These are phyloP conservation scores for Alouatta palliata DNA, from an alignment of 2,113 vertebrate species.

Conservation along the genomic window DNA sequence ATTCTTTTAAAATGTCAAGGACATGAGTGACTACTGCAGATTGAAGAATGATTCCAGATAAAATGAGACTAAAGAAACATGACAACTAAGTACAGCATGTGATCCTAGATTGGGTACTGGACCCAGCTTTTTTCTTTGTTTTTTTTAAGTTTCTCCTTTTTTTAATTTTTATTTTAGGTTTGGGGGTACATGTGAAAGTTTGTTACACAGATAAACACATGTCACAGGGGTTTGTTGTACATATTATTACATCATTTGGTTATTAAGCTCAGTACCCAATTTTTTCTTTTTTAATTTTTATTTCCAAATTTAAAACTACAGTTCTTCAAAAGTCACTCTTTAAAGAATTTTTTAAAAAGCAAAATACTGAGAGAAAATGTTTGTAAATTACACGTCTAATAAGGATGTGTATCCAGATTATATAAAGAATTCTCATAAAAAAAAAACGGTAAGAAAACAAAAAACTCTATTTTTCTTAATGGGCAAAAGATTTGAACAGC, in stretches of 20 bases:
- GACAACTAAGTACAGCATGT: not conserved
- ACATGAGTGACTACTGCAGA: not conserved
- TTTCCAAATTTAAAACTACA: not conserved
- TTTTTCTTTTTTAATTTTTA: not conserved
- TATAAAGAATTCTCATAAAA: not conserved
- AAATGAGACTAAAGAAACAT: not conserved
- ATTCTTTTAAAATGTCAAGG: not conserved
- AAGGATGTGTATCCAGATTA: not conserved
- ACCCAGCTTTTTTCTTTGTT: not conserved
- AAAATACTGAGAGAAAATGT: constrained; percentile 2
- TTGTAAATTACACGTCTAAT: not conserved
- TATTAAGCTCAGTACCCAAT: no score
- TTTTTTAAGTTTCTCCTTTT: no score
- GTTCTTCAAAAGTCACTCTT: not conserved
- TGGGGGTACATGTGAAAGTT: no score
- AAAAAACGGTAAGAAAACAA: not conserved
- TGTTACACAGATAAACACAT: no score
- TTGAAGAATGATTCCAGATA: not conserved
- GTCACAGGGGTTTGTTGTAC: no score
- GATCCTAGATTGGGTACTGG: not conserved
- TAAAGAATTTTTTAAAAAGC: not conserved
- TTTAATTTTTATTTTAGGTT: no score
- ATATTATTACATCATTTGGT: no score
- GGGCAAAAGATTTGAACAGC: not conserved
- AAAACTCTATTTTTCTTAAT: not conserved